These are phyloP conservation scores for Lucinisca nassula DNA, from an alignment of 2,888 invertebrate genomes.

Conservation along the genomic window DNA sequence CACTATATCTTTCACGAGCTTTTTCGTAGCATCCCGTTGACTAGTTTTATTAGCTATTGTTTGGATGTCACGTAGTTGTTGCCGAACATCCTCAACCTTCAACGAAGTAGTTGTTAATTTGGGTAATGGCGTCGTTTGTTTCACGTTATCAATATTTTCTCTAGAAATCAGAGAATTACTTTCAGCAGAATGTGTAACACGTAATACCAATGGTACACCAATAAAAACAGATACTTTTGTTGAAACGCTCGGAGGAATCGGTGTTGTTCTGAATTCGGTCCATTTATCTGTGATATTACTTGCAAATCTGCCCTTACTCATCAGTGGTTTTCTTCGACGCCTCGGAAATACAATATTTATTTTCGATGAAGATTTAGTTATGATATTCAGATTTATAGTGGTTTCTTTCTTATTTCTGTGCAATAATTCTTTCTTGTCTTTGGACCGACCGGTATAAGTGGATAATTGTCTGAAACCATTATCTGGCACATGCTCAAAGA, in stretches of 20 bases:
- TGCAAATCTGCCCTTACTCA: not conserved
- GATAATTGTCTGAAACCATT: not conserved
- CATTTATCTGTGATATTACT: no score
- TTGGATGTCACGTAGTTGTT: not conserved
- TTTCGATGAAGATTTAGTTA: not conserved
- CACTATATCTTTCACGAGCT: constrained; percentile 60
- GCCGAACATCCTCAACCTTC: not conserved
- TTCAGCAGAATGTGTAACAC: no score
- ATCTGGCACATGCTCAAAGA: not conserved
- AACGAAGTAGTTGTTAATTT: no score
- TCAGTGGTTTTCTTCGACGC: not conserved
- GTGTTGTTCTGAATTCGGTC: no score
- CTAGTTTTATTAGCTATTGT: not conserved
- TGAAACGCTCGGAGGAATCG: no score
- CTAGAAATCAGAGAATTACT: no score
- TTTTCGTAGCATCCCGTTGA: constrained; percentile 47
- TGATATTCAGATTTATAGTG: not conserved
- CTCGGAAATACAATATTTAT: not conserved
- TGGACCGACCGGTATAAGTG: not conserved
- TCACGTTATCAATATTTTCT: no score
- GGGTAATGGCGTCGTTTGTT: no score
- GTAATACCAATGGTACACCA: no score
- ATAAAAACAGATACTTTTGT: no score
- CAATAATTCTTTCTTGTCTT: not conserved
- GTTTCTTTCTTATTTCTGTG: not conserved